phyloP scores from a whole-genome alignment of 1,140 invertebrate species.

The Drosophila suzukii region DNA sequence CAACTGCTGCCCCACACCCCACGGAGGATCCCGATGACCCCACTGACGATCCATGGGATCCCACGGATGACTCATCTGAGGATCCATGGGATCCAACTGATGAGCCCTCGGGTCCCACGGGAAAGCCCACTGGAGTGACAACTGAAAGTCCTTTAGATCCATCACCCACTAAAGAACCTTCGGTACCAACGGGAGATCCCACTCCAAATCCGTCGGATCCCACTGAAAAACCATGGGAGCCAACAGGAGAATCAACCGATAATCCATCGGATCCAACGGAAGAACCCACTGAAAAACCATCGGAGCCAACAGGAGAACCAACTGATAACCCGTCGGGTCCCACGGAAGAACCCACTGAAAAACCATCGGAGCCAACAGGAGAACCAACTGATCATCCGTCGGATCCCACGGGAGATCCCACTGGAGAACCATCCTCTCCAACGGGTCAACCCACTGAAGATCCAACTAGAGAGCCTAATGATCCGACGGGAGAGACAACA shows the following conservation, averaged over 20 bases:
- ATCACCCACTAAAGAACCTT: slow-evolving; percentile 15
- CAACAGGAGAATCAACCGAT: background rate
- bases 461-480: background rate
- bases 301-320: background rate
- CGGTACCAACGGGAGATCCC: slow-evolving; percentile 12
- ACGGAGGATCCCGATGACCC: slow-evolving; percentile 21
- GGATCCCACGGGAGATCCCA: background rate
- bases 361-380: background rate
- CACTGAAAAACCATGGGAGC: background rate
- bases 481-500: background rate
- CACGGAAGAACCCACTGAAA: background rate
- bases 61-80: slow-evolving; percentile 5
- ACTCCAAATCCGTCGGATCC: slow-evolving; percentile 5
- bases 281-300: background rate
- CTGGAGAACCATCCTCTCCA: background rate
- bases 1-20: slow-evolving; percentile 20
- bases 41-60: slow-evolving; percentile 31
- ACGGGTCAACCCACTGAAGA: background rate
- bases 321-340: background rate
- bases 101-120: slow-evolving; percentile 10
- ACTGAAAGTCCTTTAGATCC: background rate
- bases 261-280: background rate
- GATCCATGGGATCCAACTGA: slow-evolving; percentile 5
- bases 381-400: background rate
- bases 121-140: slow-evolving; percentile 9